A percentile compares a stretch with the other conserved stretches of the same genome.
These are phyloP conservation scores for Lamellibrachia columna DNA, from an alignment of 2,888 invertebrate species.

Conservation along the genomic window DNA sequence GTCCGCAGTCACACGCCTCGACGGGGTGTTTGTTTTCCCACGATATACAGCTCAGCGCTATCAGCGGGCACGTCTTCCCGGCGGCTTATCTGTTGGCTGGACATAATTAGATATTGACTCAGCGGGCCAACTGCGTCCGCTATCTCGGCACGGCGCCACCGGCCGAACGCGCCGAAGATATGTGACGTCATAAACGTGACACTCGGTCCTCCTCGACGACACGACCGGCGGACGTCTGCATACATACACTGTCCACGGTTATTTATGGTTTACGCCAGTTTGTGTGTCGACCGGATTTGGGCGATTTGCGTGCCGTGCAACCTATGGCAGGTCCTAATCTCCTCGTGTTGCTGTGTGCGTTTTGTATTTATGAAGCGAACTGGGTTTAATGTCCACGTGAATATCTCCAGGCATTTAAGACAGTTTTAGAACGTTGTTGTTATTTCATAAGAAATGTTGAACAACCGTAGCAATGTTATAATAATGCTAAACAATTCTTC, in stretches of 20 bases:
- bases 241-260: neutral
- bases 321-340: neutral
- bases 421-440: neutral
- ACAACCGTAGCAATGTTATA: neutral
- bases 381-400: neutral
- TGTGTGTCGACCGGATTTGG: neutral
- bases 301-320: neutral
- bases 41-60: neutral
- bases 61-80: neutral
- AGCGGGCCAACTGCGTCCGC: neutral
- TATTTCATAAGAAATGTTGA: neutral
- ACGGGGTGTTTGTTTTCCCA: constrained; percentile 12
- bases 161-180: neutral
- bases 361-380: neutral
- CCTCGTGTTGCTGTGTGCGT: neutral
- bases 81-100: neutral
- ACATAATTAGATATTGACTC: neutral
- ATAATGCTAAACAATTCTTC: neutral
- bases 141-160: neutral
- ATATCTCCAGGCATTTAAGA: neutral
- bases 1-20: neutral
- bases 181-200: constrained; percentile 1
- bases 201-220: neutral
- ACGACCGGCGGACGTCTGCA: neutral
- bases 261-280: neutral